These are phyloP conservation scores for Tiliqua scincoides DNA, from an alignment of 2,113 vertebrate genomes.

Conservation along the genomic window DNA sequence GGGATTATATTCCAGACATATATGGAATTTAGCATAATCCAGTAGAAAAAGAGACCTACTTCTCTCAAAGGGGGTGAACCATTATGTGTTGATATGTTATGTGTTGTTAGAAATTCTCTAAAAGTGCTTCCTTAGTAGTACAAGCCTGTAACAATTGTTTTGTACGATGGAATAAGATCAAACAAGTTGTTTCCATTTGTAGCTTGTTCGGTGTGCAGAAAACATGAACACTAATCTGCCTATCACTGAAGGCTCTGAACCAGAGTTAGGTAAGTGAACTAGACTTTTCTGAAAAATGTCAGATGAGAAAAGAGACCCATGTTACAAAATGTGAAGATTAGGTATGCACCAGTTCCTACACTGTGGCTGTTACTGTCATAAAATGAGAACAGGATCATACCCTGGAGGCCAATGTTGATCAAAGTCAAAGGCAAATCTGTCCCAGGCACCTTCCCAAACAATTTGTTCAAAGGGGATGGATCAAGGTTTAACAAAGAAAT, in stretches of 20 bases:
- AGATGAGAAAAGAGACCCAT: constrained; percentile 22
- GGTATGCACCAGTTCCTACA: neutral
- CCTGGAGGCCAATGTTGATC: constrained; percentile 15
- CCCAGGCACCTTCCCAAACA: neutral
- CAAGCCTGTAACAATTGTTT: constrained; percentile 5
- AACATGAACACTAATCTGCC: neutral
- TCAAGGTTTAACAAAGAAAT: constrained; percentile 9
- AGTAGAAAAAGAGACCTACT: no score
- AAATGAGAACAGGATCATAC: constrained; percentile 43
- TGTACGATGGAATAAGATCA: constrained; percentile 26
- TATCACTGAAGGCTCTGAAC: constrained; percentile 36
- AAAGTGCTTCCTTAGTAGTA: neutral
- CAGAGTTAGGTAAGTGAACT: constrained; percentile 39
- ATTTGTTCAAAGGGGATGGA: neutral
- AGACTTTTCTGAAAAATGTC: constrained; percentile 56
- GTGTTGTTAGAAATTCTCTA: neutral
- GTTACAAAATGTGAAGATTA: constrained; percentile 9
- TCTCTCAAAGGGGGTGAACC: no score
- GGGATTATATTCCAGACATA: no score
- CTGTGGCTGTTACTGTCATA: constrained; percentile 6
- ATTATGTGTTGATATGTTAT: no score
- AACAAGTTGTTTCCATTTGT: constrained; percentile 39
- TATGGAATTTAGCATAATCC: no score
- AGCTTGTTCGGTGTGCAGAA: constrained; percentile 22
- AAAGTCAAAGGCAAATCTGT: neutral